Percentiles rank a stretch among this genome's conserved stretches.
These are phyloP conservation scores for Hippopotamus amphibius DNA, from an alignment of 2,113 vertebrate genomes.

Conservation along the genomic window DNA sequence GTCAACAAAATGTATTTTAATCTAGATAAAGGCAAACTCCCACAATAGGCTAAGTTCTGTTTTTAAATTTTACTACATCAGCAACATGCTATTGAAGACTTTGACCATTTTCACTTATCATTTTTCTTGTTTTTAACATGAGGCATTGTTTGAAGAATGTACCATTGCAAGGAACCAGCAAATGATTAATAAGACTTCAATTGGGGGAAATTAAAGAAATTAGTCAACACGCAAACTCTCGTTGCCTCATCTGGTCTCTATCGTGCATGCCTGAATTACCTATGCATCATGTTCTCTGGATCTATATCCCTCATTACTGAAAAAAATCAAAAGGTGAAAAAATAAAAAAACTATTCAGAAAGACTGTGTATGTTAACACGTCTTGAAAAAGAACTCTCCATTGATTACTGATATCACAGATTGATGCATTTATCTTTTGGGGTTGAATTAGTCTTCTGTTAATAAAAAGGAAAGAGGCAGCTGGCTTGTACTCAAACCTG, in stretches of 20 bases:
- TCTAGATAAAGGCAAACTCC: conserved; percentile 42
- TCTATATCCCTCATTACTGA: conserved; percentile 40
- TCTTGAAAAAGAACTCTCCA: background rate
- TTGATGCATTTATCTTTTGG: background rate
- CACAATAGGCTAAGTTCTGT: background rate
- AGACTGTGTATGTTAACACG: background rate
- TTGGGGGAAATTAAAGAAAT: conserved; percentile 65
- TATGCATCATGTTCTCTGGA: conserved; percentile 50
- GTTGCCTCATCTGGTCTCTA: conserved; percentile 66
- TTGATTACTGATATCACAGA: background rate
- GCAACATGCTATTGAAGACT: conserved; percentile 32
- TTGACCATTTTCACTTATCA: conserved; percentile 58
- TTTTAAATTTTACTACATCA: conserved; percentile 51
- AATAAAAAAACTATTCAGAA: background rate
- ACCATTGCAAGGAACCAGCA: conserved; percentile 33
- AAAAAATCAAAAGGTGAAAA: conserved; percentile 41
- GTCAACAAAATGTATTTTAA: conserved; percentile 37
- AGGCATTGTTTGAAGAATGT: conserved; percentile 53
- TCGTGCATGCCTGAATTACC: conserved; percentile 42
- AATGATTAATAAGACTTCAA: conserved; percentile 74
- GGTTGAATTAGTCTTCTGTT: conserved; percentile 8
- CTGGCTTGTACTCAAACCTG: background rate
- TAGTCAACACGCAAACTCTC: conserved; percentile 52
- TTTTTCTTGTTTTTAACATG: conserved; percentile 57
- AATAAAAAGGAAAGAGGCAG: conserved; percentile 9